Evolutionary conservation across 2,797 vertebrate species (phyloP), one percentile per base, ranked within the genome.

Genomic region (Poeciliopsis paucimaculata): DNA sequence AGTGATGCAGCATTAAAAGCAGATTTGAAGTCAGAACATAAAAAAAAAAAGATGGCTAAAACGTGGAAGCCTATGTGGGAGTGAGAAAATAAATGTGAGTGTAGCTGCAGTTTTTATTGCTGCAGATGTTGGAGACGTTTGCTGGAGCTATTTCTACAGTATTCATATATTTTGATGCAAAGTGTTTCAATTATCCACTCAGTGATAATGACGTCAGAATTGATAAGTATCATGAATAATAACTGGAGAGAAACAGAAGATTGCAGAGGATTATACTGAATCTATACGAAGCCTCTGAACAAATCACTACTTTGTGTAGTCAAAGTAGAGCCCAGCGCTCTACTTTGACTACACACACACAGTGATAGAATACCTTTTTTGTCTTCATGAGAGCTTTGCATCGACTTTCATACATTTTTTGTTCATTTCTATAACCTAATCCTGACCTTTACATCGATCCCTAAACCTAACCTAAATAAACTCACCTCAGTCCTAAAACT

Each of bases 11-110:
- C 75, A 79, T 72, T 72, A 78, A 83, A 81, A 66, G 39, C 13
- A 3, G 0, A 28, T 55, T 86, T 92, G 81, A 92, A 71, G 43
- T 93, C 86, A 82, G 34, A 83, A 82, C 73, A 49, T 15, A 41
- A 41, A 84, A 70, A 80, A 82, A 8, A 53, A 39, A 1, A 43
- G 51, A 26, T 78, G n/a, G n/a, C n/a, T n/a, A 28, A 45, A 71
- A 71, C 6, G 46, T 28, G 26, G 26, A 71, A 46, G 68, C 68
- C 43, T 28, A 46, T 46, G 68, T 71, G 13, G 68, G 68, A 71
- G 23, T 46, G 46, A 80, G 70, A 41, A 84, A 79, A 83, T 88
- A 2, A 26, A 75, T 0, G 1, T 47, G 2, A 18, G 57, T 26
- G 23, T 46, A 20, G 72, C 41, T 51, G 6, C 41, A 11, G 36